Percentiles rank a stretch among this genome's conserved stretches.
Conservation (phyloP, 1,140 invertebrate species). For the Drosophila novamexicana region DNA sequence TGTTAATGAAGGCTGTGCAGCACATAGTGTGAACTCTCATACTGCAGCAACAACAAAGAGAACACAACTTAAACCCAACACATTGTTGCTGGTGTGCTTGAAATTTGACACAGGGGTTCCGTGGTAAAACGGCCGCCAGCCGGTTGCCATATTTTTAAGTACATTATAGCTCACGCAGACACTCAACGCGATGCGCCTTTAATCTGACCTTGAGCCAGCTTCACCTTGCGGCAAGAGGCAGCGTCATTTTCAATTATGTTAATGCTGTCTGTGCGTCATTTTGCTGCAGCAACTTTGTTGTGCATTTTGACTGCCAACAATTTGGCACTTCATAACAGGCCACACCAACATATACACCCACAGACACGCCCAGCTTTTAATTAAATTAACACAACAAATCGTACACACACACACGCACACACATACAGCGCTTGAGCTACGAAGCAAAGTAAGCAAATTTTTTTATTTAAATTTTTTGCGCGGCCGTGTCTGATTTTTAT, state of each 20-base stretch:
- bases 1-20: constrained; percentile 70
- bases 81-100: constrained; percentile 41
- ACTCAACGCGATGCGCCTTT: constrained; percentile 24
- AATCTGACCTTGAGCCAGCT: constrained; percentile 36
- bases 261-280: constrained; percentile 31
- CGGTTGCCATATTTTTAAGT: constrained; percentile 5
- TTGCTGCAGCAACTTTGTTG: constrained; percentile 22
- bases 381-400: constrained; percentile 79
- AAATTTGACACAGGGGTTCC: constrained; percentile 54
- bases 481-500: constrained; percentile 62
- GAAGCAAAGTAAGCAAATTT: constrained; percentile 73
- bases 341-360: background rate
- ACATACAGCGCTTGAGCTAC: constrained; percentile 46
- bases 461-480: constrained; percentile 39
- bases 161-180: background rate
- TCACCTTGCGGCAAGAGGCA: background rate
- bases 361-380: constrained; percentile 47
- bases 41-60: constrained; percentile 18
- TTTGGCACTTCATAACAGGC: constrained; percentile 52
- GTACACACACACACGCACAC: constrained; percentile 43
- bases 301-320: constrained; percentile 38
- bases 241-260: constrained; percentile 42
- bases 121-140: constrained; percentile 14
- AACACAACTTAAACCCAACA: constrained; percentile 31
- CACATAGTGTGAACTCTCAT: constrained; percentile 61